A percentile compares a stretch with the other conserved stretches of the same genome.
Evolutionary conservation across 2,113 vertebrate genomes (phyloP).

Genomic region (Muntiacus muntjak): DNA sequence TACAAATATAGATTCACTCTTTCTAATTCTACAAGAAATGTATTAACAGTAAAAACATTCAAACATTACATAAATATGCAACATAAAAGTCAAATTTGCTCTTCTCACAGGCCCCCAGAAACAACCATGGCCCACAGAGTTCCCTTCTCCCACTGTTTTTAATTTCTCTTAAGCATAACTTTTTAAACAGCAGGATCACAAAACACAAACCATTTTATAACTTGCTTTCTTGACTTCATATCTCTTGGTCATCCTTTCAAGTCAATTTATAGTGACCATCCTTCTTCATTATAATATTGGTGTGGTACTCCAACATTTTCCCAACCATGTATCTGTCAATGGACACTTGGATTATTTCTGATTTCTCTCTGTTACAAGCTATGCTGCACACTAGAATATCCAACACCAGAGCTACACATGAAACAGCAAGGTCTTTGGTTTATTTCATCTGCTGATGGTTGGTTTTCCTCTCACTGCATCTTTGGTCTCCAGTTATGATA

Average conservation of each 20-base stretch:
- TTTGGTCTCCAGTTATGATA: neutral
- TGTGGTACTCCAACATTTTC: neutral
- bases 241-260: neutral
- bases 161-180: neutral
- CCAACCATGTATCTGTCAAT: neutral
- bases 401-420: neutral
- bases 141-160: neutral
- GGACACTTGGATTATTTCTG: neutral
- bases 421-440: neutral
- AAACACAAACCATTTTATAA: neutral
- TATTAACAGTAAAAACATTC: neutral
- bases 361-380: neutral
- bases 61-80: neutral
- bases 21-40: neutral
- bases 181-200: neutral
- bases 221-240: neutral
- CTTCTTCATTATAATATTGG: neutral
- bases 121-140: neutral
- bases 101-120: neutral
- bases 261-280: neutral
- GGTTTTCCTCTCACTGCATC: neutral
- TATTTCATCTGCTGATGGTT: neutral
- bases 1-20: neutral
- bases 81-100: neutral
- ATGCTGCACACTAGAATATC: neutral